Percentiles rank a stretch among this genome's conserved stretches.
phyloP scores from a whole-genome alignment of 2,113 vertebrate species.

The Trematomus loennbergii region DNA sequence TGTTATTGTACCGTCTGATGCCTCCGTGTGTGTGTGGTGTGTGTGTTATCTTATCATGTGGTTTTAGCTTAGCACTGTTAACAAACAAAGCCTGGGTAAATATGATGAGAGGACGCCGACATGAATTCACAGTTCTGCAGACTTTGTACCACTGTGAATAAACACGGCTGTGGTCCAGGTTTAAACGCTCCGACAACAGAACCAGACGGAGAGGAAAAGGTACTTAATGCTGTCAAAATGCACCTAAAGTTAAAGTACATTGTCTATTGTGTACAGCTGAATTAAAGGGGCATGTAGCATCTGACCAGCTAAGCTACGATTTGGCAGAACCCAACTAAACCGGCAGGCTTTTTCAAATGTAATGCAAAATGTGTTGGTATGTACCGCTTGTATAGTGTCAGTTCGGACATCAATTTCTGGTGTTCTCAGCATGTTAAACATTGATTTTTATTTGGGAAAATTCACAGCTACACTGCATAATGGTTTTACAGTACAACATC shows the following conservation, averaged over 20 bases:
- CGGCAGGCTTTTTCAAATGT: too few species aligned
- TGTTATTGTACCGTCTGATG: slow-evolving; percentile 50
- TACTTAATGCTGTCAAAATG: neutral
- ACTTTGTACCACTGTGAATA: slow-evolving; percentile 48
- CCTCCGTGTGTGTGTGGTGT: slow-evolving; percentile 22
- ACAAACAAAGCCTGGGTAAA: slow-evolving; percentile 75
- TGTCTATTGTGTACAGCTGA: neutral
- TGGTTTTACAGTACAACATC: too few species aligned
- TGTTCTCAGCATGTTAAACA: too few species aligned
- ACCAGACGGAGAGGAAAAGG: slow-evolving; percentile 14
- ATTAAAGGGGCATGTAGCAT: neutral
- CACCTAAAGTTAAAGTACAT: neutral
- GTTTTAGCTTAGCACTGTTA: slow-evolving; percentile 69
- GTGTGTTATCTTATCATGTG: slow-evolving; percentile 62
- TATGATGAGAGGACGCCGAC: slow-evolving; percentile 59
- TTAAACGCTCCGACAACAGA: slow-evolving; percentile 38
- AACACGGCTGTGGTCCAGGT: slow-evolving; percentile 46
- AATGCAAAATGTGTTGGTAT: too few species aligned
- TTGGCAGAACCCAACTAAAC: too few species aligned
- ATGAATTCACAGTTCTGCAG: slow-evolving; percentile 47
- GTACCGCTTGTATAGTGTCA: too few species aligned
- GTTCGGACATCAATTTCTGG: too few species aligned
- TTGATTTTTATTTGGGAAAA: too few species aligned
- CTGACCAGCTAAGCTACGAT: neutral
- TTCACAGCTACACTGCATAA: too few species aligned